A percentile compares a stretch with the other conserved stretches of the same genome.
Conservation (phyloP, 2,113 vertebrate genomes). For the Eolophus roseicapilla region DNA sequence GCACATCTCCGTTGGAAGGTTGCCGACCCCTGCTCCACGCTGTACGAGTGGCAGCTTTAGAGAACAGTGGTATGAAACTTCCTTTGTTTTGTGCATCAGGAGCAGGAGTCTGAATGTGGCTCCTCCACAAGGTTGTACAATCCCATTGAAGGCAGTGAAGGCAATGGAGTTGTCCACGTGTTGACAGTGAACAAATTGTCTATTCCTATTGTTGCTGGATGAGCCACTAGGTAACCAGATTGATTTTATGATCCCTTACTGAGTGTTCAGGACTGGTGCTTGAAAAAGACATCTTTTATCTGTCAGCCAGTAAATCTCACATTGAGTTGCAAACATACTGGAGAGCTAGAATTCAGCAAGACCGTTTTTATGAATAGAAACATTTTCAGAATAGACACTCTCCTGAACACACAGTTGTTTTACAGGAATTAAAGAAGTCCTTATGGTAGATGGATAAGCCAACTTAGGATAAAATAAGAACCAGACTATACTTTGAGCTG, state of each 20-base stretch:
- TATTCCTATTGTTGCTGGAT: conserved; percentile 47
- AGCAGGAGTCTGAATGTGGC: neutral
- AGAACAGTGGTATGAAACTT: neutral
- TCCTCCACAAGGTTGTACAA: neutral
- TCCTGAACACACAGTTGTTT: conserved; percentile 69
- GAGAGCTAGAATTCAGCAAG: conserved; percentile 56
- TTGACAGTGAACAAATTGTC: conserved; percentile 55
- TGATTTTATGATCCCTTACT: conserved; percentile 67
- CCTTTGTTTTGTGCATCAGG: neutral
- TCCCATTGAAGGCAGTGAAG: neutral
- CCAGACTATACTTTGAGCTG: conserved; percentile 52
- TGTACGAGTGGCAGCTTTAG: neutral
- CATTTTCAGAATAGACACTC: conserved; percentile 67
- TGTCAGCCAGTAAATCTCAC: conserved; percentile 70
- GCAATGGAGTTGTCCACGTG: conserved; percentile 41
- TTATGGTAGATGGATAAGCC: conserved; percentile 64
- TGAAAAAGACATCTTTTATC: conserved; percentile 72
- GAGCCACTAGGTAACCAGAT: conserved; percentile 68
- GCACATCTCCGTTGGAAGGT: conserved; percentile 63
- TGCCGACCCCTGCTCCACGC: conserved; percentile 61
- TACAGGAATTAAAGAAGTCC: conserved; percentile 65
- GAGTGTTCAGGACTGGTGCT: conserved; percentile 64
- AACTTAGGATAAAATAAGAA: conserved; percentile 65
- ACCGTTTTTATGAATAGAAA: conserved; percentile 67
- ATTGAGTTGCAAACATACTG: conserved; percentile 67